Percentiles rank a stretch among this genome's conserved stretches.
Conservation (phyloP, 2,888 invertebrate species). For the Synanthedon formicaeformis region DNA sequence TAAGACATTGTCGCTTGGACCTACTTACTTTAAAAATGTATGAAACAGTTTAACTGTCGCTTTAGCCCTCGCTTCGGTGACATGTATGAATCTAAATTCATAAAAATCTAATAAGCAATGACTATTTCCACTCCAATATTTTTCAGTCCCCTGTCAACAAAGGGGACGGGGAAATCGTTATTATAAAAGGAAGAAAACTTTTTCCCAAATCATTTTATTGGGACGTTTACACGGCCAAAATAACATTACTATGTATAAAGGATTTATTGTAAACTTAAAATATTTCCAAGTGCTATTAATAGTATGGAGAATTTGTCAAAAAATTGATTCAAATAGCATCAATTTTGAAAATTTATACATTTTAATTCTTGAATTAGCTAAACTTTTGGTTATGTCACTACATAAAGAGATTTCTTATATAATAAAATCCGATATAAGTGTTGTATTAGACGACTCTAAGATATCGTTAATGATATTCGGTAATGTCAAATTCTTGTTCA, state of each 20-base stretch:
- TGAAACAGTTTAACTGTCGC: background rate
- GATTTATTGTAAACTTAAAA: conserved; percentile 27
- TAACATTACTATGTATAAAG: conserved; percentile 20
- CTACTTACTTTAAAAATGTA: background rate
- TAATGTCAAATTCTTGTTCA: conserved; percentile 38
- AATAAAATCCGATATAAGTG: conserved; percentile 38
- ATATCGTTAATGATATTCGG: conserved; percentile 42
- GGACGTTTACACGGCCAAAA: background rate
- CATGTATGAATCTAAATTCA: background rate
- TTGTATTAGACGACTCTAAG: conserved; percentile 44
- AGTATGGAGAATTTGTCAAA: too few relatives aligned
- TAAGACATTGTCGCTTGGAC: too few relatives aligned
- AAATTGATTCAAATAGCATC: too few relatives aligned
- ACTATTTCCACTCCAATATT: too few relatives aligned
- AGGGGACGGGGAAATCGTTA: background rate
- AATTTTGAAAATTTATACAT: conserved; percentile 19
- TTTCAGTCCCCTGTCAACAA: background rate
- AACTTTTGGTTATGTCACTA: conserved; percentile 41
- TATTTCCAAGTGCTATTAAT: conserved; percentile 14
- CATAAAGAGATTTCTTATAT: conserved; percentile 39
- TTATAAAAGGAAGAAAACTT: background rate
- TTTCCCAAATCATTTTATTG: background rate
- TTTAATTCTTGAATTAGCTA: conserved; percentile 29
- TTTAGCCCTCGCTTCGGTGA: background rate
- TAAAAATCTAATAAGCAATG: too few relatives aligned